Base-by-base conservation (phyloP, 2,888 invertebrate species). In the Oligia latruncula region DNA sequence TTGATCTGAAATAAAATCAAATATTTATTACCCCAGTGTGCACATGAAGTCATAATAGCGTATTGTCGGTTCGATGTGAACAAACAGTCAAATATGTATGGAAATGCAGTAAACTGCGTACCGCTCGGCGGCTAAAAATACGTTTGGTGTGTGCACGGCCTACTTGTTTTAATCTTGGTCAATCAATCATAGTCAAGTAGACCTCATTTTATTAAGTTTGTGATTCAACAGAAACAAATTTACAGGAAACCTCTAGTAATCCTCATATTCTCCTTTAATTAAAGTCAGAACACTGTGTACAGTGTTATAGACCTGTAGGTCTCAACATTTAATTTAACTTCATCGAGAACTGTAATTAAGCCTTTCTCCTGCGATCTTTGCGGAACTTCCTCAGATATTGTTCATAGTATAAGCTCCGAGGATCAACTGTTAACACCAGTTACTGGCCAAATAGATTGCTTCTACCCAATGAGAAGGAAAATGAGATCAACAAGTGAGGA, bases 401-500 rank as follows among this genome's bases (percentile, higher is more conserved):
- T 88, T 88, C 89, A 88, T 90, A 88, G 85, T 81, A 87, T 90
- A 89, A 91, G 90, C 90, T 86, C 74, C 43, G 62, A 72, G 86
- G 89, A 88, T 88, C 81, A 88, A 89, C 86, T 88, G 74, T 87
- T 87, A 87, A 87, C 85, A 85, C 84, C 89, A 83, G 87, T 84
- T 84, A 87, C 85, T 73, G 84, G 84, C 87, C 83, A 90, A 92
- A 91, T 91, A 92, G 91, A 92, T 92, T 91, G 90, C 89, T 91
- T 90, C 87, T 73, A 86, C 81, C 78, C 90, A 90, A 92, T 91
- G 90, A 89, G 90, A 89, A 90, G 83, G 85, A 90, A 92, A 91
- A 91, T 88, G 87, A 92, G 91, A 91, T 92, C 92, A 92, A 92
- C 92, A 92, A 92, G 92, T 92, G 88, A 84, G 89, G 91, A 92